Percentiles rank a stretch among this genome's conserved stretches.
phyloP scores from a whole-genome alignment of 2,113 vertebrate species.

The Zosterops borbonicus region DNA sequence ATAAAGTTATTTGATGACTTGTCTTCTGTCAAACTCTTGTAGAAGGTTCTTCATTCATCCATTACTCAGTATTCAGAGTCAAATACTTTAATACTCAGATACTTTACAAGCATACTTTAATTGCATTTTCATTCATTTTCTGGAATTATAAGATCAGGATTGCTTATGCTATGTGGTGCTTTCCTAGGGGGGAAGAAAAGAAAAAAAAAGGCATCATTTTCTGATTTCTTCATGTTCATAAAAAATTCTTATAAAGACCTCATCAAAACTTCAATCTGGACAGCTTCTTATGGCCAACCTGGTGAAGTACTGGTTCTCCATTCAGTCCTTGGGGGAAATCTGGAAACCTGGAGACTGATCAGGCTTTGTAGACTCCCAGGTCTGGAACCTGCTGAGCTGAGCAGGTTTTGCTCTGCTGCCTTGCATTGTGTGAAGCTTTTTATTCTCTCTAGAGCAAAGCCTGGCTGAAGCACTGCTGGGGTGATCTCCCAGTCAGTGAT shows the following conservation, averaged over 20 bases:
- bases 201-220: not conserved
- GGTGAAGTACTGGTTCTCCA: not conserved
- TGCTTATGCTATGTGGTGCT: rapidly evolving
- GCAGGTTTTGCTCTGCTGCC: not conserved
- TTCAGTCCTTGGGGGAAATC: not conserved
- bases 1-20: not conserved
- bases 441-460: not conserved
- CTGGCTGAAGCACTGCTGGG: not conserved
- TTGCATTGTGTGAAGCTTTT: not conserved
- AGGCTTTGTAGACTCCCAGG: not conserved
- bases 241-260: not conserved
- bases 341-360: not conserved
- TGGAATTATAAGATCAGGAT: not conserved
- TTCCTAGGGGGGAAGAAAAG: not conserved
- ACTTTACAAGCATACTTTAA: not conserved
- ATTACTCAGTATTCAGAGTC: not conserved
- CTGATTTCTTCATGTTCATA: not conserved
- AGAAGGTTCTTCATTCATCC: not conserved
- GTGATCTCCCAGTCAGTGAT: not conserved
- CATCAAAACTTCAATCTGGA: not conserved
- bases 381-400: not conserved
- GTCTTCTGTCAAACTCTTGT: not conserved
- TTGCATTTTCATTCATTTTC: not conserved
- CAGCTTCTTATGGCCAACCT: not conserved
- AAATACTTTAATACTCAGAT: not conserved